phyloP scores from a whole-genome alignment of 2,888 invertebrate species.

The Apamea monoglypha region DNA sequence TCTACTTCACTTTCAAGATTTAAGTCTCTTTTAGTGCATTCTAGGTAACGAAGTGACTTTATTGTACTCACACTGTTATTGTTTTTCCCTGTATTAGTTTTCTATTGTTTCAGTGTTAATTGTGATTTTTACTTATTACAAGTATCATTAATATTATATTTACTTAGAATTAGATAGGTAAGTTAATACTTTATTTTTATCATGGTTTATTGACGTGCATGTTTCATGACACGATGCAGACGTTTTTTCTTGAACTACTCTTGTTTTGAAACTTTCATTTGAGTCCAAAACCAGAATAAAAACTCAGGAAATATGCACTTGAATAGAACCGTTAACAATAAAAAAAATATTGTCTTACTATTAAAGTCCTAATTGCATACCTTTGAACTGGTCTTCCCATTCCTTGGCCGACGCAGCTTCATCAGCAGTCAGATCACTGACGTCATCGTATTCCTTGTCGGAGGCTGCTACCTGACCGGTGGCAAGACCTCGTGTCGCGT shows the following conservation, averaged over 20 bases:
- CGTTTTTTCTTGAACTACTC: neutral
- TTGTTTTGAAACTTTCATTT: neutral
- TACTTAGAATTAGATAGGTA: neutral
- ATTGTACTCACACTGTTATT: slow-evolving; percentile 11
- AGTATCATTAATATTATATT: neutral
- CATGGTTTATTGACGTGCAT: neutral
- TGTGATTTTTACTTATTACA: neutral
- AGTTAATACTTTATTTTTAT: neutral
- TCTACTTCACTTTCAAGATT: neutral
- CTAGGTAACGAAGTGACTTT: neutral
- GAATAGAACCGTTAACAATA: neutral
- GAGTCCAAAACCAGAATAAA: neutral
- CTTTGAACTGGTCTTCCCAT: slow-evolving; percentile 88
- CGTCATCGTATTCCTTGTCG: slow-evolving; percentile 85
- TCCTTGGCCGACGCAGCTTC: slow-evolving; percentile 85
- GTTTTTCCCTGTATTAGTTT: neutral
- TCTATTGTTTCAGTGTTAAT: slow-evolving; percentile 12
- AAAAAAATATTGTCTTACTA: neutral
- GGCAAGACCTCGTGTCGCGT: slow-evolving; percentile 85
- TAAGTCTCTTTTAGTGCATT: neutral
- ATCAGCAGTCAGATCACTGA: slow-evolving; percentile 83
- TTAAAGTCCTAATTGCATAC: slow-evolving; percentile 65
- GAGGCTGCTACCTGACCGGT: slow-evolving; percentile 84
- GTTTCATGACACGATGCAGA: neutral
- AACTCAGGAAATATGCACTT: neutral